A percentile compares a stretch with the other conserved stretches of the same genome.
Evolutionary conservation across 2,113 vertebrate species (phyloP).

Genomic region (Varanus komodoensis): DNA sequence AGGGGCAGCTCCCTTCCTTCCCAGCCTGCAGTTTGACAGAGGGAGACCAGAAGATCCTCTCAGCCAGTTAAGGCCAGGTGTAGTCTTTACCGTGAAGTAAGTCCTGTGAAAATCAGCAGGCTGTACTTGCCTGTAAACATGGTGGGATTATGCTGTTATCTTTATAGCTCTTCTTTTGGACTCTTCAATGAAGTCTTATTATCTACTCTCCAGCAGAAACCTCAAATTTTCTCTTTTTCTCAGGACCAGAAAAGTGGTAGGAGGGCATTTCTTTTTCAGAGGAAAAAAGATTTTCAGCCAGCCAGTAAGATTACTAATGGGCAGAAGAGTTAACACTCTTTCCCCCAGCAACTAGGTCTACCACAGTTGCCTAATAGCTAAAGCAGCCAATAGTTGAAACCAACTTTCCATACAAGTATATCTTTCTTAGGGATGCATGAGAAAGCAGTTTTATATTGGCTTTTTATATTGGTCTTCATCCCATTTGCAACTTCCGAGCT

Average conservation of each 20-base stretch:
- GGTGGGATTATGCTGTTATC: not conserved
- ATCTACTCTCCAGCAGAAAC: not conserved
- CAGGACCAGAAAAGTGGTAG: no score
- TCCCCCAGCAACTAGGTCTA: not conserved
- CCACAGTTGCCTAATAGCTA: not conserved
- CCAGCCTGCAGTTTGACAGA: conserved; percentile 20
- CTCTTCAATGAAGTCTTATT: not conserved
- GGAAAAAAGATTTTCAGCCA: not conserved
- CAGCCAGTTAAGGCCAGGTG: not conserved
- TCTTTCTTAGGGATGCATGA: not conserved
- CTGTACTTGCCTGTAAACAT: conserved; percentile 9
- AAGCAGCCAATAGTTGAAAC: not conserved
- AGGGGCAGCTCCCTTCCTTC: not conserved
- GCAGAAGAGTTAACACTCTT: not conserved
- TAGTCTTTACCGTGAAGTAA: conserved; percentile 14
- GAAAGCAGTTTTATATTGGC: no score
- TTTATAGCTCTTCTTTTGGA: not conserved
- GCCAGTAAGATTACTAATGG: not conserved
- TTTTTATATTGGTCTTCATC: no score
- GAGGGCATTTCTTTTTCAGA: not conserved
- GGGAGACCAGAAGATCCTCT: not conserved
- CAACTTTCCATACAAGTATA: not conserved
- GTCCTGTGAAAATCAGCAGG: not conserved
- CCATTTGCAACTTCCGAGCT: no score
- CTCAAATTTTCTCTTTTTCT: not conserved